Base-by-base conservation (phyloP, 2,113 vertebrate genomes). In the Gambusia affinis region DNA sequence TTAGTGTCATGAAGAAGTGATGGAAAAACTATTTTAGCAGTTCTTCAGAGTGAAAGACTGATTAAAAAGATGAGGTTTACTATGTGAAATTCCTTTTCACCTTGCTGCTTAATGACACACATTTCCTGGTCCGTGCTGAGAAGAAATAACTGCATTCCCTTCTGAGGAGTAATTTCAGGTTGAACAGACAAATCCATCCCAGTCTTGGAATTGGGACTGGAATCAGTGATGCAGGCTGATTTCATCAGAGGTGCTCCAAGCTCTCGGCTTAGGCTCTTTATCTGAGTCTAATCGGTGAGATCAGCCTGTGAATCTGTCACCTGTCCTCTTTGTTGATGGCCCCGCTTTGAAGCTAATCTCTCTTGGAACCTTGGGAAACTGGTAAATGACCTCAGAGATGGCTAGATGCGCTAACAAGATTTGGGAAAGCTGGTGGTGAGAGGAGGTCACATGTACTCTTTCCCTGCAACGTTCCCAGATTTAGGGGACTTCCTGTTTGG, bases 301-400 rank as follows among this genome's bases (percentile, higher is more conserved):
- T 93, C 92, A 84, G 92, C 90, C 92, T 95, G 92, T 94, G 93
- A 95, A 94, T 94, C 93, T 94, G 92, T 93, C 92, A 93, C 91
- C 83, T 28, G 78, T 84, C 88, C 83, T 85, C 81, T 85, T 76
- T 87, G 87, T 88, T 91, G 88, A 90, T 60, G 80, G 66, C 47
- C 79, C 82, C 81, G 66, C 79, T 83, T 74, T 76, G 86, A 51
- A 72, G 78, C 85, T 95, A 94, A 94, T 94, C 92, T 91, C 90
- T 83, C 77, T 64, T 70, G 75, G 89, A 92, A 89, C 92, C 92
- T 87, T 90, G 89, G 89, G 91, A 94, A 93, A 92, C 86, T 92
- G 90, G 88, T 90, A 90, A 93, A 89, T 89, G 80, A 91, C 91
- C 91, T 82, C 71, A 65, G 85, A 89, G 87, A 75, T 91, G 83